Conservation (phyloP, 2,888 invertebrate species). For the Diarsia dahlii region DNA sequence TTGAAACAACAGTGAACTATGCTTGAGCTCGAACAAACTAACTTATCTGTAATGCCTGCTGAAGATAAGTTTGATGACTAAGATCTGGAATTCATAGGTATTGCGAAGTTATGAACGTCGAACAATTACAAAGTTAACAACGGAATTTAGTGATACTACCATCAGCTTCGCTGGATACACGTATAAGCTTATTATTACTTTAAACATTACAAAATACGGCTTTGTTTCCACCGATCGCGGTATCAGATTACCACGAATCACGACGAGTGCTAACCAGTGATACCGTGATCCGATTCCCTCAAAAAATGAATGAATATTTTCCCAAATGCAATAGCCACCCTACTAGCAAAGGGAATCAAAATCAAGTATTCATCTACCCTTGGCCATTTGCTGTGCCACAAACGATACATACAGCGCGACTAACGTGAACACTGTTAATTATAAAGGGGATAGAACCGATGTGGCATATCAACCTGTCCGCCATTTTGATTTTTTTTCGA, state of each 20-base stretch:
- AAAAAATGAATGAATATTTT: too few relatives aligned
- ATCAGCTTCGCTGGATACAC: not conserved
- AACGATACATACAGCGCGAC: not conserved
- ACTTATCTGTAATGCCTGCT: not conserved
- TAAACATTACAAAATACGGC: not conserved
- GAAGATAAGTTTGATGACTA: not conserved
- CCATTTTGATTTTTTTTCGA: too few relatives aligned
- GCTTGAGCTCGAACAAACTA: not conserved
- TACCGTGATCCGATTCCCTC: too few relatives aligned
- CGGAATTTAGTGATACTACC: not conserved
- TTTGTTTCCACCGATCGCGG: too few relatives aligned
- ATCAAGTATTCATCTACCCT: conserved; percentile 3
- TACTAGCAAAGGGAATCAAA: conserved; percentile 2
- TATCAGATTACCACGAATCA: too few relatives aligned
- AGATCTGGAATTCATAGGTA: not conserved
- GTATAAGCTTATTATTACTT: not conserved
- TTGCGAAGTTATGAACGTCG: not conserved
- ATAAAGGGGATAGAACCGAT: not conserved
- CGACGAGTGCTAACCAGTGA: too few relatives aligned
- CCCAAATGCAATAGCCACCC: not conserved
- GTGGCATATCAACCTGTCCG: too few relatives aligned
- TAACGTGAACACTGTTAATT: not conserved
- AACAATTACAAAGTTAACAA: not conserved
- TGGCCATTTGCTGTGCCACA: not conserved
- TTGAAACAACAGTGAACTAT: not conserved